Conservation (phyloP, 2,113 vertebrate genomes). For the Sardina pilchardus region DNA sequence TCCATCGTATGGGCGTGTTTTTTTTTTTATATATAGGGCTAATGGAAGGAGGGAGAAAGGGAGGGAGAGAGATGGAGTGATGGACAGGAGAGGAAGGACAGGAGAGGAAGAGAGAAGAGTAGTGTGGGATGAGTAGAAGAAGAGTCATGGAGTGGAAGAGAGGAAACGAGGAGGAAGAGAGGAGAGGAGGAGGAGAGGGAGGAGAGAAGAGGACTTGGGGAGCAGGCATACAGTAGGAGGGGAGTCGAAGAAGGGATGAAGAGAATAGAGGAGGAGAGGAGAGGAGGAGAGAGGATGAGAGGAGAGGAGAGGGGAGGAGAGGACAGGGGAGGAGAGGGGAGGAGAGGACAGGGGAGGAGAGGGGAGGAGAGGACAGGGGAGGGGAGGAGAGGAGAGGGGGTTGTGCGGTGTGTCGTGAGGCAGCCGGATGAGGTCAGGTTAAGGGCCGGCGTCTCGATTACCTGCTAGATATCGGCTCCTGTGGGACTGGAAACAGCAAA, state of each 20-base stretch:
- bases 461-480: constrained; percentile 10
- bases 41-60: not conserved
- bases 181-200: not conserved
- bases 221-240: no score
- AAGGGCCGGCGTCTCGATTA: not conserved
- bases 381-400: not conserved
- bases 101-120: not conserved
- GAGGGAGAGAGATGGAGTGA: constrained; percentile 49
- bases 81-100: constrained; percentile 57
- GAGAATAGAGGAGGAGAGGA: not conserved
- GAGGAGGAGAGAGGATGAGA: not conserved
- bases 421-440: constrained; percentile 16
- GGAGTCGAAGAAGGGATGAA: not conserved
- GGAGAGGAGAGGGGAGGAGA: not conserved
- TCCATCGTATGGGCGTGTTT: not conserved
- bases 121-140: not conserved
- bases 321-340: not conserved
- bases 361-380: not conserved
- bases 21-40: not conserved
- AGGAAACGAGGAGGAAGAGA: not conserved
- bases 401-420: not conserved
- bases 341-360: not conserved
- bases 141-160: not conserved
- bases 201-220: no score
- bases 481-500: not conserved